These are phyloP conservation scores for Macrophya annulata DNA, from an alignment of 2,888 invertebrate genomes.

Conservation along the genomic window DNA sequence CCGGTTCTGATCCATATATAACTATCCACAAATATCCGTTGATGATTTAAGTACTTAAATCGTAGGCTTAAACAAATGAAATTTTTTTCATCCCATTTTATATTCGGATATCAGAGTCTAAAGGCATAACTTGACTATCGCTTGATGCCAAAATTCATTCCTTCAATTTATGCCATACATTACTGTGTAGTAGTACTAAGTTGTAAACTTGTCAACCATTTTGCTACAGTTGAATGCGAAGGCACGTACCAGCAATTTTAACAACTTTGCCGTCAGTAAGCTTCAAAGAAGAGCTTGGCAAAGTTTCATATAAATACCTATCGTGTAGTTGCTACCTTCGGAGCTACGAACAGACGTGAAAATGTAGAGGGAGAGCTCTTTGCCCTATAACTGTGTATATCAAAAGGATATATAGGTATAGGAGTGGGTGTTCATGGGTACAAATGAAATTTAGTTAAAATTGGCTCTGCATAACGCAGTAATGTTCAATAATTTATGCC, in stretches of 20 bases:
- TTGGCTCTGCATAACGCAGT: background rate
- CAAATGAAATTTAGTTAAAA: background rate
- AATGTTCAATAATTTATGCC: constrained; percentile 43
- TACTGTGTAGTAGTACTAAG: background rate
- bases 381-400: background rate
- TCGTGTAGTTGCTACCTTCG: constrained; percentile 12
- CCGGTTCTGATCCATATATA: constrained; percentile 7
- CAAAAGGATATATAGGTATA: background rate
- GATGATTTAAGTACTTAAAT: background rate
- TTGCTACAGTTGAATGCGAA: constrained; percentile 7
- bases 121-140: background rate
- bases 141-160: constrained; percentile 26
- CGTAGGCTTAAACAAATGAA: too few relatives aligned
- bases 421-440: background rate
- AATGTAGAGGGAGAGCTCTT: background rate
- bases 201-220: constrained; percentile 41
- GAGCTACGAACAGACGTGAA: background rate
- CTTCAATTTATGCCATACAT: constrained; percentile 24
- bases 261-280: constrained; percentile 21
- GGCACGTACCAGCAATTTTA: constrained; percentile 41
- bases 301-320: constrained; percentile 36
- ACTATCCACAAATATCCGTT: background rate
- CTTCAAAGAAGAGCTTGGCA: constrained; percentile 43
- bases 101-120: background rate
- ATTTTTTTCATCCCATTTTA: background rate